Conservation (phyloP, 2,888 invertebrate species). For the Toxonevra muliebris region DNA sequence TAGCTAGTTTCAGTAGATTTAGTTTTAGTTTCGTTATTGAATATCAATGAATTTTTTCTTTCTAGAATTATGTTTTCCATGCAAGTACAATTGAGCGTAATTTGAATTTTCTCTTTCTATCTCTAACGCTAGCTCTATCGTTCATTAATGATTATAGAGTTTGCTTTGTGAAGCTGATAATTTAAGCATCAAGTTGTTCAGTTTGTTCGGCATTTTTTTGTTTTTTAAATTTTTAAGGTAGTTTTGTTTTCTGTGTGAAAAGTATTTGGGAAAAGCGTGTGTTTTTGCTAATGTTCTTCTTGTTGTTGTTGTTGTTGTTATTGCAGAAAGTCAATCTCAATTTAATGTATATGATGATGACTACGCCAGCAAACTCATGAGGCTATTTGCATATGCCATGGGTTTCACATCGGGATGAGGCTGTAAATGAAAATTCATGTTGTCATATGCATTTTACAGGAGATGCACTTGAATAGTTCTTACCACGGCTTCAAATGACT, state of each 20-base stretch:
- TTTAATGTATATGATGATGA: slow-evolving; percentile 40
- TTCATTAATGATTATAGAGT: too few species aligned
- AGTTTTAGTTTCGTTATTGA: too few species aligned
- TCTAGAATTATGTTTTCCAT: not conserved
- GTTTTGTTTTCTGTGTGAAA: not conserved
- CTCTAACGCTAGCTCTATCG: slow-evolving; percentile 1
- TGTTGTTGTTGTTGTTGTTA: slow-evolving; percentile 5
- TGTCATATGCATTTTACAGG: not conserved
- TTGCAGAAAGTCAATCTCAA: slow-evolving; percentile 22
- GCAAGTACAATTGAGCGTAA: not conserved
- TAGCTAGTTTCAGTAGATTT: too few species aligned
- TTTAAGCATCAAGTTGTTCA: too few species aligned
- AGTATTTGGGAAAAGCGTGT: slow-evolving; percentile 13
- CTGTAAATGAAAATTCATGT: slow-evolving; percentile 70
- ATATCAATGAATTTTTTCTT: too few species aligned
- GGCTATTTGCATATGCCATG: slow-evolving; percentile 93
- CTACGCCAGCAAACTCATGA: slow-evolving; percentile 73
- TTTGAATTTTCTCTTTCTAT: slow-evolving; percentile 11
- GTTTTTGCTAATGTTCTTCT: not conserved
- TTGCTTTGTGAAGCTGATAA: too few species aligned
- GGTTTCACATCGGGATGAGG: slow-evolving; percentile 97
- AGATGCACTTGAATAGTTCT: slow-evolving; percentile 60
- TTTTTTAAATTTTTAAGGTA: too few species aligned
- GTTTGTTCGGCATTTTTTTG: too few species aligned
- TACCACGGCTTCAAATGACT: slow-evolving; percentile 94